Base-by-base conservation (phyloP, 2,888 invertebrate genomes). In the Schizaphis graminum region DNA sequence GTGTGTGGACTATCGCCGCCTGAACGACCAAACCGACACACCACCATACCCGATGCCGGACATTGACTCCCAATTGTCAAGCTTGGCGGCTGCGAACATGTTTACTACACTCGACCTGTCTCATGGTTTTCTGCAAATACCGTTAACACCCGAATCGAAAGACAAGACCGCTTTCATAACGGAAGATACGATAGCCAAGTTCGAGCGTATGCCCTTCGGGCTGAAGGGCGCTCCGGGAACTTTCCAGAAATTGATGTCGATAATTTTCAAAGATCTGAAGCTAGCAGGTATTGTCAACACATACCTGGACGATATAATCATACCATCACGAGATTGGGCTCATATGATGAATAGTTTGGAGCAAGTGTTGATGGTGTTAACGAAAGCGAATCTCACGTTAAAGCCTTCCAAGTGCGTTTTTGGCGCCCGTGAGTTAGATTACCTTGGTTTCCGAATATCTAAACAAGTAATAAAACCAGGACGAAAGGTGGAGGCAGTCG, bases 31-130 rank as follows among this genome's bases (percentile, higher is more conserved):
- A 53, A 87, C 67, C 1, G 26, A 3, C 10, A 93, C 4, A 3
- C 57, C 47, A 10, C 67, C 88, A 21, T 89, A 77, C 67, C 89
- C 93, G 7, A 35, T 93, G 53, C 89, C 93, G 5, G 56, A 77
- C 35, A n/a, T 89, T 3, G 89, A 89, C 53, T 67, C 87, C 0
- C 47, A 61, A 3, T 41, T 93, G 11, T 0, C 61, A 10, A 11
- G n/a, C 3, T 28, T n/a, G 28, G 1, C 7, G 67, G 28, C 28
- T n/a, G 28, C 3, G 4, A 28, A 1, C 28, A 10, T 86, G 11
- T 49, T 86, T 47, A 49, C 21, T 11, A 86, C 86, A 10, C n/a
- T 47, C 24, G 86, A 86, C n/a, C n/a, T 86, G n/a, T 86, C 86
- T 11, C 10, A 77, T 77, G 77, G n/a, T 0, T 77, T n/a, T n/a